Percentiles rank a stretch among this genome's conserved stretches.
Conservation (phyloP, 1,140 invertebrate genomes). For the Dermatophagoides farinae region DNA sequence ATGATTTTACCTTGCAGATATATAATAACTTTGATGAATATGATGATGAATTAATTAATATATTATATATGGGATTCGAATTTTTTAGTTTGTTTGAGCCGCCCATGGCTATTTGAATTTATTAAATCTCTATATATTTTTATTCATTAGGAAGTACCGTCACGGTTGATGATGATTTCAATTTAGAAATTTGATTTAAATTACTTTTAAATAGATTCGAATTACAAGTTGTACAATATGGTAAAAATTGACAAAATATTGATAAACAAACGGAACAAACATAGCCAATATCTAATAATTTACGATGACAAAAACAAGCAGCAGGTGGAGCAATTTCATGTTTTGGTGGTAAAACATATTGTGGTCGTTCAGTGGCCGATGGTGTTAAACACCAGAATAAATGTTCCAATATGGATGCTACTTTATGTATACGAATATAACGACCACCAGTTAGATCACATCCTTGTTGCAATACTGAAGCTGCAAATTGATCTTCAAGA, state of each 20-base stretch:
- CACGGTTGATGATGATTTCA: not conserved
- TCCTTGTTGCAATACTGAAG: slow-evolving; percentile 29
- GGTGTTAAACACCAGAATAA: slow-evolving; percentile 86
- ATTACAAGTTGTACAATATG: slow-evolving; percentile 88
- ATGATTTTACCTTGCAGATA: no score
- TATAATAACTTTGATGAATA: no score
- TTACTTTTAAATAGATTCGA: slow-evolving; percentile 3
- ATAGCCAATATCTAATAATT: slow-evolving; percentile 82
- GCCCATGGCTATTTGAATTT: no score
- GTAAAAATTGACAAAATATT: slow-evolving; percentile 90
- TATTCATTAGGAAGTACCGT: no score
- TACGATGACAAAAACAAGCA: slow-evolving; percentile 93
- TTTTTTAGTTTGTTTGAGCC: no score
- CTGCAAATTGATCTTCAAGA: not conserved
- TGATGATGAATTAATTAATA: no score
- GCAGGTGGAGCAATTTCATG: slow-evolving; percentile 84
- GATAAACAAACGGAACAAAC: slow-evolving; percentile 94
- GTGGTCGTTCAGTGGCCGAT: slow-evolving; percentile 49
- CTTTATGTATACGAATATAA: slow-evolving; percentile 36
- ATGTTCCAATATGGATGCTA: slow-evolving; percentile 56
- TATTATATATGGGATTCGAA: no score
- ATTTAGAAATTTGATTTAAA: slow-evolving; percentile 4
- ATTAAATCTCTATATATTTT: no score
- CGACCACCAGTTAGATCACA: slow-evolving; percentile 86
- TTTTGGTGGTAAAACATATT: slow-evolving; percentile 65